phyloP scores from a whole-genome alignment of 2,113 vertebrate genomes.

The Lophotis ruficrista region DNA sequence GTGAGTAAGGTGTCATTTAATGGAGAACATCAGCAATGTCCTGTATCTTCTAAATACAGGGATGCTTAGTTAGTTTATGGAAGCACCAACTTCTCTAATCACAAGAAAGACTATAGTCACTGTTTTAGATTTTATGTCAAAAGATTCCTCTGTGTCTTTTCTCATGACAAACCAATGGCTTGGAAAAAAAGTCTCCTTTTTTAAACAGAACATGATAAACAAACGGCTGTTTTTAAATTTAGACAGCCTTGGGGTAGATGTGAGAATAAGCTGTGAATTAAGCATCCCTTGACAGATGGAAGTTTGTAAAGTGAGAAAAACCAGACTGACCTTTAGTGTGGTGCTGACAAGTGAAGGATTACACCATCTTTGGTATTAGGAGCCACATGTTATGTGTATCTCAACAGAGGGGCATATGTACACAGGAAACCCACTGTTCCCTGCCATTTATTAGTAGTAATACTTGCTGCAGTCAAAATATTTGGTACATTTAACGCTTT shows the following conservation, averaged over 20 bases:
- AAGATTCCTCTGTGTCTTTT: constrained; percentile 40
- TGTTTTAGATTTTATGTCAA: constrained; percentile 27
- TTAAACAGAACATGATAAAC: constrained; percentile 71
- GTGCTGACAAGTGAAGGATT: constrained; percentile 72
- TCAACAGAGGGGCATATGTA: constrained; percentile 49
- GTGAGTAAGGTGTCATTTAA: neutral
- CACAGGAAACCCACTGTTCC: constrained; percentile 60
- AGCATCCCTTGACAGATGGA: constrained; percentile 75
- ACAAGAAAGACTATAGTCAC: neutral
- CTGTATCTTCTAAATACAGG: neutral
- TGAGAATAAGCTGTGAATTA: constrained; percentile 72
- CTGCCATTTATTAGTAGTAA: constrained; percentile 60
- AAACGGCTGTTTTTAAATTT: constrained; percentile 69
- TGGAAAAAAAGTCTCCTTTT: constrained; percentile 44
- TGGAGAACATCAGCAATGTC: neutral
- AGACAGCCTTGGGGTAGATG: constrained; percentile 69
- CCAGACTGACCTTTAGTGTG: constrained; percentile 71
- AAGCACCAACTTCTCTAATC: neutral
- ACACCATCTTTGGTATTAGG: constrained; percentile 50
- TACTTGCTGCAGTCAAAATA: constrained; percentile 60
- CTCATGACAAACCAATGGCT: constrained; percentile 54
- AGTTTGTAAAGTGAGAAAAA: constrained; percentile 77
- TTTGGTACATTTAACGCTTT: constrained; percentile 42
- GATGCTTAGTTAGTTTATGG: neutral
- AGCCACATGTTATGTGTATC: constrained; percentile 60